Percentiles rank a stretch among this genome's conserved stretches.
Evolutionary conservation across 2,113 vertebrate genomes (phyloP).

Genomic region (Willisornis vidua): DNA sequence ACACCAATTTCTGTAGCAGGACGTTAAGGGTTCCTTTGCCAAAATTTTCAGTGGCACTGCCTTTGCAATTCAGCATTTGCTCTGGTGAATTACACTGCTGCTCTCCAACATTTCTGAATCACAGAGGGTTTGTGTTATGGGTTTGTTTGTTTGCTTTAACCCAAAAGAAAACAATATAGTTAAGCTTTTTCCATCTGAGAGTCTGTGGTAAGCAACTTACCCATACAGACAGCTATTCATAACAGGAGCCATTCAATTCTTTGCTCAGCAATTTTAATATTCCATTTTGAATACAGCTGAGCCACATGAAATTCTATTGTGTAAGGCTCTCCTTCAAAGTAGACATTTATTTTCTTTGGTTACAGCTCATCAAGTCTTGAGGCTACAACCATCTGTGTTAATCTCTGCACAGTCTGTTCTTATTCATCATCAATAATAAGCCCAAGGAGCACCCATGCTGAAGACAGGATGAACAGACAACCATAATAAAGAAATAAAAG

Average conservation of each 20-base stretch:
- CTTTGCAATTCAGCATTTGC: neutral
- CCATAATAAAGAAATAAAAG: conserved; percentile 30
- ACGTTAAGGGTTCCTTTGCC: neutral
- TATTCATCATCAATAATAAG: conserved; percentile 37
- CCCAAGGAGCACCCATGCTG: conserved; percentile 19
- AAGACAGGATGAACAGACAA: conserved; percentile 2
- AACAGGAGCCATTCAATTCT: neutral
- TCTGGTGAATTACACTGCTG: neutral
- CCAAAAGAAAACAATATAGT: neutral
- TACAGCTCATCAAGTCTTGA: conserved; percentile 48
- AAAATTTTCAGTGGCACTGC: neutral
- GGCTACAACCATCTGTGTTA: conserved; percentile 41
- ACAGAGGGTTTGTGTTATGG: neutral
- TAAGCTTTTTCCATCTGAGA: conserved; percentile 21
- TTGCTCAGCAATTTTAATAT: conserved; percentile 42
- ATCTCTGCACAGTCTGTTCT: conserved; percentile 23
- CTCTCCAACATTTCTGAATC: neutral
- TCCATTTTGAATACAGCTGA: conserved; percentile 38
- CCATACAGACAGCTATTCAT: neutral
- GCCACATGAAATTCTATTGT: conserved; percentile 41
- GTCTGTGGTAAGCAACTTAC: neutral
- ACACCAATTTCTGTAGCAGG: neutral
- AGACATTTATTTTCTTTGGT: conserved; percentile 50
- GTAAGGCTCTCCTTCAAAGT: conserved; percentile 32
- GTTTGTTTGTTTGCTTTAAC: conserved; percentile 31